Base-by-base conservation (phyloP, 2,113 vertebrate genomes). In the Camarhynchus parvulus region DNA sequence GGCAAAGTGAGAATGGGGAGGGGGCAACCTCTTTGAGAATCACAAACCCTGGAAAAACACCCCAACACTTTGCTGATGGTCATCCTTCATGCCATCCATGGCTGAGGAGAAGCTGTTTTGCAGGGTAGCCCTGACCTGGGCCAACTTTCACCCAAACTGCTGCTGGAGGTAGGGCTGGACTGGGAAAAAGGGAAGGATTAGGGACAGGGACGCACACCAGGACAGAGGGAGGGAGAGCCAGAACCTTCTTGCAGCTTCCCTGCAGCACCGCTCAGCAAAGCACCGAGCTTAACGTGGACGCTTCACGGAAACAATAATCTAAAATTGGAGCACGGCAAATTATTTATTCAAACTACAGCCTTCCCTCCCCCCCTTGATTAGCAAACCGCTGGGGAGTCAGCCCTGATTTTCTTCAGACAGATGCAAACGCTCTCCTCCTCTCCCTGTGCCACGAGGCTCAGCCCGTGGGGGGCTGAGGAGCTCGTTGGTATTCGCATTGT, bases 311-410 rank as follows among this genome's bases (percentile, higher is more conserved):
- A 94, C 84, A 92, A 95, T 91, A 59, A 83, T 55, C 82, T 94
- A 74, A 94, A 96, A 95, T 23, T 80, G 87, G 94, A 95, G 76
- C 67, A 8, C 1, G 42, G 85, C 55, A 56, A 93, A 95, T 95
- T 91, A 95, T 95, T 96, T 92, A 93, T 97, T 96, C 94, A 83
- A 95, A 77, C 67, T 46, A 61, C 72, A 91, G 94, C 92, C 75
- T 86, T 83, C 73, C 90, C 95, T 95, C 52, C 87, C 79, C 79
- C 53, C 80, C 68, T 91, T 95, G 95, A 96, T 95, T 92, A 97
- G 92, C 87, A 90, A 96, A 94, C 72, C 92, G 2, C 90, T 46
- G 82, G 89, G 90, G 96, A 95, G 33, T 15, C 90, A 52, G 83
- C 83, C 75, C 94, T 97, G 92, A 97, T 95, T 94, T 92, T 41